Percentiles rank a stretch among this genome's conserved stretches.
Conservation (phyloP, 2,797 vertebrate species). For the Falco peregrinus region DNA sequence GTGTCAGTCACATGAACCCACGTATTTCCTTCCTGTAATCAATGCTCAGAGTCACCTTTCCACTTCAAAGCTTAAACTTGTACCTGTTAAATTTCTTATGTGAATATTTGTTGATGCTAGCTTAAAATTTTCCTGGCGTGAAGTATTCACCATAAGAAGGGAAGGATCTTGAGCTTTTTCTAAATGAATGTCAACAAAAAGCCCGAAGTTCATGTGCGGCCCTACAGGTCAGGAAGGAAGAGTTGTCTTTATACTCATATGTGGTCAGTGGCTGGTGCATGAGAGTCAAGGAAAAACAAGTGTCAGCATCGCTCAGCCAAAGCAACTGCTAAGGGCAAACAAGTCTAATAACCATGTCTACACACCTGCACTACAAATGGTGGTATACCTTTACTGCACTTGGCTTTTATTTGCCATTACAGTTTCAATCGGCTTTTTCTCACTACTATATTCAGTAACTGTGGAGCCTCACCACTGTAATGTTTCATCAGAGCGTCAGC, state of each 20-base stretch:
- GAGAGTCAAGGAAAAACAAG: background rate
- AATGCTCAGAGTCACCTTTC: background rate
- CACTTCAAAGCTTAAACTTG: background rate
- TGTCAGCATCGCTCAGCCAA: background rate
- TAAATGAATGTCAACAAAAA: background rate
- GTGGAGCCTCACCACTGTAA: background rate
- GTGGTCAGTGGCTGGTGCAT: fast-evolving
- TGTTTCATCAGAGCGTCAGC: background rate
- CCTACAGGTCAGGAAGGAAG: background rate
- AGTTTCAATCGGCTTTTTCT: background rate
- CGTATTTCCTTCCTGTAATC: fast-evolving
- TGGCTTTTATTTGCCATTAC: background rate
- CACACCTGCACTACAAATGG: background rate
- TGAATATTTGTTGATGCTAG: background rate
- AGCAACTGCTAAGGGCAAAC: background rate
- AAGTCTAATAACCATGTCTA: background rate
- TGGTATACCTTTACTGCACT: background rate
- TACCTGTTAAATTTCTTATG: fast-evolving
- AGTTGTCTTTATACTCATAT: background rate
- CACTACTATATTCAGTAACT: background rate
- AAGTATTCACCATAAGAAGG: background rate
- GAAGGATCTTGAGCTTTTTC: background rate
- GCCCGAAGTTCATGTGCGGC: background rate
- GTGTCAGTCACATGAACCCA: background rate
- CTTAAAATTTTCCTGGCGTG: background rate